These are phyloP conservation scores for Telenomus remus DNA, from an alignment of 1,140 invertebrate species.

Conservation along the genomic window DNA sequence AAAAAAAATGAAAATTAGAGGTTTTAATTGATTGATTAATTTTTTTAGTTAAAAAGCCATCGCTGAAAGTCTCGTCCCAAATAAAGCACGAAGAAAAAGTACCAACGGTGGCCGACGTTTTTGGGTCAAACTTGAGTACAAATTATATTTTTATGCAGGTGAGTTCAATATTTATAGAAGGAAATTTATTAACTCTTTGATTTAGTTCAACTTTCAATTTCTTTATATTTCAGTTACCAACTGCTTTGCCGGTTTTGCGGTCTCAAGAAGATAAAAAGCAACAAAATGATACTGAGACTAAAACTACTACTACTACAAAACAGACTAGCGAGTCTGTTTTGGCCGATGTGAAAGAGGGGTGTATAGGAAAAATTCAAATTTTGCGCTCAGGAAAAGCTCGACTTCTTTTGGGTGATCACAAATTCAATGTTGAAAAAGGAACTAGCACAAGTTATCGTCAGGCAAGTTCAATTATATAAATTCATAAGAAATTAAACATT, in stretches of 20 bases:
- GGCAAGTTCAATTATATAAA: conserved; percentile 48
- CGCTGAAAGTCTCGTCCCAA: conserved; percentile 7
- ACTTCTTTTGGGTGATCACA: conserved; percentile 67
- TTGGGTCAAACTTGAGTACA: conserved; percentile 61
- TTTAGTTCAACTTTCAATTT: background rate
- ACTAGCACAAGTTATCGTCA: conserved; percentile 65
- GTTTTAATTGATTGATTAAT: too few species aligned
- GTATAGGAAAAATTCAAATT: conserved; percentile 71
- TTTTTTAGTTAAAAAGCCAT: conserved; percentile 27
- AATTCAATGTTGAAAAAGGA: conserved; percentile 66
- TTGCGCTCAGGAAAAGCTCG: conserved; percentile 68
- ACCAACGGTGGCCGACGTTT: conserved; percentile 58
- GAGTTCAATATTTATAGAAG: conserved; percentile 5
- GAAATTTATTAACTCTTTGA: too few species aligned
- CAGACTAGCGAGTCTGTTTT: conserved; percentile 56
- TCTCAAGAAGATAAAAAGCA: conserved; percentile 31
- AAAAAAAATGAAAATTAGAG: too few species aligned
- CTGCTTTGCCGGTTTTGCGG: conserved; percentile 66
- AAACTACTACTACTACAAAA: too few species aligned
- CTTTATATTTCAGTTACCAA: conserved; percentile 65
- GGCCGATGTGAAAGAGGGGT: conserved; percentile 65
- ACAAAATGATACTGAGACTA: conserved; percentile 17
- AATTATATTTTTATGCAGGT: conserved; percentile 68
- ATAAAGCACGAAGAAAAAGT: conserved; percentile 33
- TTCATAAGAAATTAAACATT: background rate